Conservation (phyloP, 2,888 invertebrate species). For the Oasisia sp. region DNA sequence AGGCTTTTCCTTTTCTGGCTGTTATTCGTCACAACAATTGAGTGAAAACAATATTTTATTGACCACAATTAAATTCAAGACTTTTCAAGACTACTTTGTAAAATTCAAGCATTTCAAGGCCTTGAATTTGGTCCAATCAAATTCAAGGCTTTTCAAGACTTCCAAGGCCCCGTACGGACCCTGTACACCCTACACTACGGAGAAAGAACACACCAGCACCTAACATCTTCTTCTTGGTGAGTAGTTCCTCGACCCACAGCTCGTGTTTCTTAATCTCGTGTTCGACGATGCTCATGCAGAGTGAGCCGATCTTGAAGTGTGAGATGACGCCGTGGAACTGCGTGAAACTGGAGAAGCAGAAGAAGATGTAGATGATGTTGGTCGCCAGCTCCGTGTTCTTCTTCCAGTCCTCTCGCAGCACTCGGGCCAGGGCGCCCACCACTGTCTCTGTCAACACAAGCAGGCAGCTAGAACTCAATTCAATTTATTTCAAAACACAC, state of each 20-base stretch:
- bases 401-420: constrained; percentile 97
- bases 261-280: constrained; percentile 93
- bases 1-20: too few relatives aligned
- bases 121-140: too few relatives aligned
- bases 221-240: constrained; percentile 57
- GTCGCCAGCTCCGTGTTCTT: constrained; percentile 94
- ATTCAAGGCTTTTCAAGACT: too few relatives aligned
- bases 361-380: constrained; percentile 95
- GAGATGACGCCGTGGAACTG: constrained; percentile 94
- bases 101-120: too few relatives aligned
- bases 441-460: constrained; percentile 75
- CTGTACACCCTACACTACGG: too few relatives aligned
- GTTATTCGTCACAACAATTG: too few relatives aligned
- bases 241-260: constrained; percentile 77
- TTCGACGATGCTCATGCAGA: constrained; percentile 94
- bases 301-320: constrained; percentile 96
- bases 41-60: too few relatives aligned
- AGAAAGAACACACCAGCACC: not conserved
- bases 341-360: constrained; percentile 95
- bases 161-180: too few relatives aligned
- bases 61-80: too few relatives aligned
- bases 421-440: constrained; percentile 92
- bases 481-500: too few relatives aligned
- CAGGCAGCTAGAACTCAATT: too few relatives aligned
- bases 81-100: too few relatives aligned